A percentile compares a stretch with the other conserved stretches of the same genome.
These are phyloP conservation scores for Agrotis segetum DNA, from an alignment of 2,888 invertebrate species.

Conservation along the genomic window DNA sequence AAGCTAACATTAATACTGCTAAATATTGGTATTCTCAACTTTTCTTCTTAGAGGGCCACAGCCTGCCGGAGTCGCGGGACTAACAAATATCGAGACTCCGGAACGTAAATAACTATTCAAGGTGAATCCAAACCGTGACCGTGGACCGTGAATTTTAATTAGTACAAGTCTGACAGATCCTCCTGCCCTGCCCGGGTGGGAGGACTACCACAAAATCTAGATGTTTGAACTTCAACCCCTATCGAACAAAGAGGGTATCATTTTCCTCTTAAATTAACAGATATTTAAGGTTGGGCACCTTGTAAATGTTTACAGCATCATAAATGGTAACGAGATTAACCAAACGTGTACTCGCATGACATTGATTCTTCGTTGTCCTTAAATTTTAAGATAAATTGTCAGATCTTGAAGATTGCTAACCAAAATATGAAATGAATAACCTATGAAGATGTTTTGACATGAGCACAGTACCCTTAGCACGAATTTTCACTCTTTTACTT, in stretches of 20 bases:
- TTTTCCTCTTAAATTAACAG: neutral
- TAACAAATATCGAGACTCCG: too few species aligned
- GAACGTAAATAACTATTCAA: too few species aligned
- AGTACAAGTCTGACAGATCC: too few species aligned
- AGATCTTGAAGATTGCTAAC: neutral
- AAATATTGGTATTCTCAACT: slow-evolving; percentile 3
- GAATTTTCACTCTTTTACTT: too few species aligned
- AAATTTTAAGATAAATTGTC: neutral
- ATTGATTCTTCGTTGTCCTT: slow-evolving; percentile 1
- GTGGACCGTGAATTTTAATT: too few species aligned
- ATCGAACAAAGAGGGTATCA: neutral
- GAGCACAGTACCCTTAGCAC: too few species aligned
- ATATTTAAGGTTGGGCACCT: neutral
- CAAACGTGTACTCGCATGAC: neutral
- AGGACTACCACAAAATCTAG: neutral
- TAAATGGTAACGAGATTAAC: neutral
- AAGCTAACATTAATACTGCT: neutral
- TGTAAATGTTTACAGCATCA: neutral
- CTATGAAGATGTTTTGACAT: too few species aligned
- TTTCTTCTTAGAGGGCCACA: too few species aligned
- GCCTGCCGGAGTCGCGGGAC: too few species aligned
- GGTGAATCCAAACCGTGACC: too few species aligned
- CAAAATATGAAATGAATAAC: too few species aligned
- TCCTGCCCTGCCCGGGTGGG: too few species aligned
- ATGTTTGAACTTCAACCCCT: neutral